Conservation (phyloP, 2,888 invertebrate species). For the Digitonthophagus gazella region DNA sequence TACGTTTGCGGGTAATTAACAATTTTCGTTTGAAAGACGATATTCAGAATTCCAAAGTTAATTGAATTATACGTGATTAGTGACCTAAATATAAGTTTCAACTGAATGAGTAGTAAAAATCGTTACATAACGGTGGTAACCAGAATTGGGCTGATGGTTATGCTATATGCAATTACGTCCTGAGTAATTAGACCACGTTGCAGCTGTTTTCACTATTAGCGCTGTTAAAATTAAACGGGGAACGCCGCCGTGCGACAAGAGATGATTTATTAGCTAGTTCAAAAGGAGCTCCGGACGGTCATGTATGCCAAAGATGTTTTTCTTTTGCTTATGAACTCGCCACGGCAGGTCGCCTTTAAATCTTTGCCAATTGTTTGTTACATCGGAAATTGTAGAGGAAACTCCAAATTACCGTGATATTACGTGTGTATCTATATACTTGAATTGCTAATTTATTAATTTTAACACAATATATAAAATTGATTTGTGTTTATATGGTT, state of each 20-base stretch:
- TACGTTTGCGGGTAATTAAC: too few relatives aligned
- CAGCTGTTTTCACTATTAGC: constrained; percentile 13
- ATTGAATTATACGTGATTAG: too few relatives aligned
- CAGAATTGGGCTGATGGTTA: background rate
- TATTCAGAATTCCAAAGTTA: background rate
- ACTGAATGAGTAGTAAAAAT: background rate
- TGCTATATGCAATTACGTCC: constrained; percentile 5
- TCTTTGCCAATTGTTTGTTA: background rate
- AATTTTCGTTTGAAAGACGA: too few relatives aligned
- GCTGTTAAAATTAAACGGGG: constrained; percentile 12
- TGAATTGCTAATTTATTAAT: too few relatives aligned
- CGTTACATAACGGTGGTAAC: background rate
- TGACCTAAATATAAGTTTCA: background rate
- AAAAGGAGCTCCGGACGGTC: background rate
- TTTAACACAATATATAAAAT: too few relatives aligned
- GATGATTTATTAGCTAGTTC: background rate
- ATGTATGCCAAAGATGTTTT: background rate
- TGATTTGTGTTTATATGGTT: too few relatives aligned
- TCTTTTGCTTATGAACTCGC: background rate
- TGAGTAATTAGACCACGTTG: constrained; percentile 11
- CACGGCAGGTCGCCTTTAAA: background rate
- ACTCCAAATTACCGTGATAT: too few relatives aligned
- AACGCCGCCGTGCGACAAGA: background rate
- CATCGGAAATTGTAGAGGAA: too few relatives aligned
- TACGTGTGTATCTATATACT: too few relatives aligned